phyloP scores from a whole-genome alignment of 2,113 vertebrate genomes.

The Oncorhynchus kisutch region DNA sequence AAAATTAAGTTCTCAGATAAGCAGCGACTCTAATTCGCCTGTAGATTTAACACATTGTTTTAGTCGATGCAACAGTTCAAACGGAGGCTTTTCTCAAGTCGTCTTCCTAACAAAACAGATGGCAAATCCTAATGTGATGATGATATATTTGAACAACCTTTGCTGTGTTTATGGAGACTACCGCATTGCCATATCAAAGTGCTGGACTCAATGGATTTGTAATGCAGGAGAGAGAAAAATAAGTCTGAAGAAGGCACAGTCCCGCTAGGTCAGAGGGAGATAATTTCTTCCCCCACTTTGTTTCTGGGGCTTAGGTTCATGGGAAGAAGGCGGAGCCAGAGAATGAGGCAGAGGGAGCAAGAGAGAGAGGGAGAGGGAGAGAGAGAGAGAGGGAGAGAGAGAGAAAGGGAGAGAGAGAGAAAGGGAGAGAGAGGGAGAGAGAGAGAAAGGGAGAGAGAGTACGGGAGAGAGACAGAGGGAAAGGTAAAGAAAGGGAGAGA shows the following conservation, averaged over 20 bases:
- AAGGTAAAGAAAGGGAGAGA: no score
- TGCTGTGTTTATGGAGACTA: slow-evolving; percentile 30
- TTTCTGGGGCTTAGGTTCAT: slow-evolving; percentile 57
- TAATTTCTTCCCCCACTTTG: slow-evolving; percentile 55
- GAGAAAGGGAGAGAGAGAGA: no score
- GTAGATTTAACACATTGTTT: neutral
- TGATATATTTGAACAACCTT: slow-evolving; percentile 5
- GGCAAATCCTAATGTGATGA: neutral
- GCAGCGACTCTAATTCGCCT: neutral
- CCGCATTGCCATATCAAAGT: slow-evolving; percentile 24
- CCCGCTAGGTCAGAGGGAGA: slow-evolving; percentile 43
- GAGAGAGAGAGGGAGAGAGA: no score
- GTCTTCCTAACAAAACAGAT: neutral
- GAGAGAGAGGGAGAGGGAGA: no score
- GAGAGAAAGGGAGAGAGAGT: no score
- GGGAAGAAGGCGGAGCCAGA: slow-evolving; percentile 36
- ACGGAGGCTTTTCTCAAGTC: neutral
- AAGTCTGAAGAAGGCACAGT: slow-evolving; percentile 26
- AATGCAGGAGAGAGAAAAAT: slow-evolving; percentile 24
- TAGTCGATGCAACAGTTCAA: neutral
- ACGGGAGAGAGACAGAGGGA: neutral
- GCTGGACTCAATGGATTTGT: slow-evolving; percentile 43
- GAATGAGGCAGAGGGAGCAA: neutral
- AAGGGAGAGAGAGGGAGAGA: no score
- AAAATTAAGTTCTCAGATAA: neutral